Conservation (phyloP, 2,888 invertebrate species). For the Eulithis prunata region DNA sequence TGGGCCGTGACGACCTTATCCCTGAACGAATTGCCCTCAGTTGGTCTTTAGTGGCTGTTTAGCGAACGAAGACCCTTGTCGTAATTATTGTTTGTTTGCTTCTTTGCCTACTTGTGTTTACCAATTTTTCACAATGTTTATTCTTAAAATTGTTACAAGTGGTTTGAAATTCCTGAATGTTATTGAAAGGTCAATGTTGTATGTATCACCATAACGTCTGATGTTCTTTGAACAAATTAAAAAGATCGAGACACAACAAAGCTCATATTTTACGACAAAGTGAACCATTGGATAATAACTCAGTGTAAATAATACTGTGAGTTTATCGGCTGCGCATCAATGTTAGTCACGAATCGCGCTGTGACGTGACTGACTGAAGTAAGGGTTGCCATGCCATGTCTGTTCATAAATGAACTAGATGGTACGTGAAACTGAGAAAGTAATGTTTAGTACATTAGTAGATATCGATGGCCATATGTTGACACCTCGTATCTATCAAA, state of each 20-base stretch:
- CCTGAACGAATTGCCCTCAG: constrained; percentile 71
- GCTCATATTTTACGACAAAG: constrained; percentile 41
- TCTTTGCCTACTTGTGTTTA: constrained; percentile 14
- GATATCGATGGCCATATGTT: too few relatives aligned
- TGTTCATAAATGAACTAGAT: not conserved
- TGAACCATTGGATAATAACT: constrained; percentile 50
- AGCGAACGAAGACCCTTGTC: constrained; percentile 50
- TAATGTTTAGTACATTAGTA: too few relatives aligned
- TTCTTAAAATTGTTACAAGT: constrained; percentile 7
- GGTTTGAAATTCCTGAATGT: not conserved
- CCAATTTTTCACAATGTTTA: constrained; percentile 17
- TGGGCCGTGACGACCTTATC: constrained; percentile 73
- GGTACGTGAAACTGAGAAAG: too few relatives aligned
- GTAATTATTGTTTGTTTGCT: constrained; percentile 47
- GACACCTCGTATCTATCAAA: too few relatives aligned
- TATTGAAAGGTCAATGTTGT: not conserved
- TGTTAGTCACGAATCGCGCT: constrained; percentile 73
- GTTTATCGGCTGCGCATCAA: constrained; percentile 71
- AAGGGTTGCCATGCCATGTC: constrained; percentile 33
- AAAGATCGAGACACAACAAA: constrained; percentile 46
- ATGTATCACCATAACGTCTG: constrained; percentile 6
- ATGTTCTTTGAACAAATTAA: constrained; percentile 31
- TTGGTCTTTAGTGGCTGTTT: constrained; percentile 60
- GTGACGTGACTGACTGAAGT: constrained; percentile 54
- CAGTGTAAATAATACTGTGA: constrained; percentile 67